Conservation (phyloP, 1,140 invertebrate species). For the Aphaenogaster ashmeadi region DNA sequence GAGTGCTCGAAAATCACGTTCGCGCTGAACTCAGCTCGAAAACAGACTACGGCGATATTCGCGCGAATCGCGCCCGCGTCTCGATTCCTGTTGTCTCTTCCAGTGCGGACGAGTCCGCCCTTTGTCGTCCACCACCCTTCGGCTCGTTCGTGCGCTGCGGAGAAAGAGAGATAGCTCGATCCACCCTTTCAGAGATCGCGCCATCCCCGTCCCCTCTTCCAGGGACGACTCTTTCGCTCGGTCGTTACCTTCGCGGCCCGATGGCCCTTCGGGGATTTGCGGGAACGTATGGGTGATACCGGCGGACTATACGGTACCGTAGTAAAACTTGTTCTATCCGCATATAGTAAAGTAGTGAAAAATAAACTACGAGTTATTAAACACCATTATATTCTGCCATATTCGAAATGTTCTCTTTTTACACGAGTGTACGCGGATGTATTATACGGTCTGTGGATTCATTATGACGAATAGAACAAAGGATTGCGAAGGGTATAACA, state of each 20-base stretch:
- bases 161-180: conserved; percentile 9
- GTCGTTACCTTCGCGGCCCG: conserved; percentile 34
- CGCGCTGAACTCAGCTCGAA: conserved; percentile 78
- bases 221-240: conserved; percentile 24
- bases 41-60: conserved; percentile 77
- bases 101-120: conserved; percentile 41
- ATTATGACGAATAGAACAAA: conserved; percentile 61
- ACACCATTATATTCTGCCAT: background rate
- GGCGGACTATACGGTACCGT: background rate
- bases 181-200: conserved; percentile 35
- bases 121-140: conserved; percentile 49
- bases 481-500: conserved; percentile 45
- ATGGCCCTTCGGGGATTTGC: conserved; percentile 45
- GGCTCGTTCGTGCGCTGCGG: background rate
- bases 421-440: background rate
- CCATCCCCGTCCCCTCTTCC: background rate
- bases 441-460: conserved; percentile 41
- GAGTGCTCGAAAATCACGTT: conserved; percentile 84
- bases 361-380: conserved; percentile 52
- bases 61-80: conserved; percentile 70
- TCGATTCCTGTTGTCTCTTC: conserved; percentile 62
- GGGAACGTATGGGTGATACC: conserved; percentile 29
- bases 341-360: conserved; percentile 3
- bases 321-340: conserved; percentile 36
- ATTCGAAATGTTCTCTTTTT: conserved; percentile 40